Evolutionary conservation across 2,797 vertebrate species (phyloP), one percentile per base, ranked within the genome.

Genomic region (Setipinna tenuifilis): DNA sequence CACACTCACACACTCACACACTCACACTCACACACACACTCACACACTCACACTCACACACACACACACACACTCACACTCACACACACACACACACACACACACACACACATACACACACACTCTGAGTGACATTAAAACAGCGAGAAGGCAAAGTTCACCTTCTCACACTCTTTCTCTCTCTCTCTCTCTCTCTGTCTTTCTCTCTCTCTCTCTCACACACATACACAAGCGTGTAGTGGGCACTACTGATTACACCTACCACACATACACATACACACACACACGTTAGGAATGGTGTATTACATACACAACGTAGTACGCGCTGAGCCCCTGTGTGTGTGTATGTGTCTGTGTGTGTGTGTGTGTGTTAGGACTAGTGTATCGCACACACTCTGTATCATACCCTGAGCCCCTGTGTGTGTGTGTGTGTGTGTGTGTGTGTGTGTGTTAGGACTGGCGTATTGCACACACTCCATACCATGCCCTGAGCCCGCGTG

Each of bases 361-460:
- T 41, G 35, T 41, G 35, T 41, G 35, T 41, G 35, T 41, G 35
- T 41, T 41, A 41, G 97, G 96, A 97, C 88, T 46, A 85, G 21
- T 93, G 87, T 84, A 92, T 97, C 11, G 88, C 95, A 46, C 92
- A 93, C 84, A 95, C 93, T 2, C 95, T 96, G 1, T 96, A 95
- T 89, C 95, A 96, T 0, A 86, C 92, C 46, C 90, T 97, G 58
- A 93, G 84, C 88, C 88, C 89, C 0, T 54, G 28, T 0, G 95
- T 97, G 87, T 93, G 61, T 59, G 19, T 71, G 19, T 85, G 57
- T 57, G 71, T 62, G 62, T 41, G 1, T 44, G 11, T 86, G 28
- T 86, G 44, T 83, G 28, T 81, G n/a, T 41, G 21, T 41, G 9
- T 10, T 85, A 87, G 87, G 84, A 75, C 28, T 75, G 68, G 68